Evolutionary conservation across 1,140 invertebrate species (phyloP), one percentile per base, ranked within the genome.

Genomic region (Pseudomyrmex dendroicus): DNA sequence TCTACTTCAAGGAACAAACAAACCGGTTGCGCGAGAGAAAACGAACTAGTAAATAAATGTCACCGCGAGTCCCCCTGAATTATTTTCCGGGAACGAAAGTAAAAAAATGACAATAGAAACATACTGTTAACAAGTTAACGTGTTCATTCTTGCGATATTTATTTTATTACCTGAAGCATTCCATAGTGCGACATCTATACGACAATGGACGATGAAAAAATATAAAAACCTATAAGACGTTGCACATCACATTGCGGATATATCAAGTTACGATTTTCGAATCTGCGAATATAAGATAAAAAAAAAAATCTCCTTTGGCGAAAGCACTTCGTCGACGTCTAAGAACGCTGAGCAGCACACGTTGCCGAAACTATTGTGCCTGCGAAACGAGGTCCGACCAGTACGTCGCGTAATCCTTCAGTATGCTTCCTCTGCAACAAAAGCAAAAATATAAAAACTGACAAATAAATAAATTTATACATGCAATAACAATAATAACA

Each of bases 331-430:
- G 54, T 80, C 76, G 76, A 59, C 22, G 7, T 59, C 20, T 78
- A 57, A 78, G 44, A 46, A 57, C 46, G 52, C 17, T 59, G 44
- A 35, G 35, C 15, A 59, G 10, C 13, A 52, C 15, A 59, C 10
- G 64, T 20, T 70, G 54, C 25, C 10, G 12, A 61, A 80, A 48
- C 85, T 61, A 78, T 87, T 61, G 13, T 15, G 17, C 48, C 15
- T 90, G 68, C 0, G 93, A 92, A 1, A 90, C 87, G 48, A 94
- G 66, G 59, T 97, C 95, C 20, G 96, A 95, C 97, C 97, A 97
- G 90, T 96, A 97, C 13, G 95, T 96, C 13, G 95, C 95, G 89
- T 97, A 97, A 62, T 96, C 95, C 92, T 97, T 96, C 72, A 97
- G 89, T 44, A 97, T 95, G 9, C 96, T 96, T 67, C 96, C 96